These are phyloP conservation scores for Trachythela sp. DNA, from an alignment of 64 coral and sea anemone genomes.

Conservation along the genomic window DNA sequence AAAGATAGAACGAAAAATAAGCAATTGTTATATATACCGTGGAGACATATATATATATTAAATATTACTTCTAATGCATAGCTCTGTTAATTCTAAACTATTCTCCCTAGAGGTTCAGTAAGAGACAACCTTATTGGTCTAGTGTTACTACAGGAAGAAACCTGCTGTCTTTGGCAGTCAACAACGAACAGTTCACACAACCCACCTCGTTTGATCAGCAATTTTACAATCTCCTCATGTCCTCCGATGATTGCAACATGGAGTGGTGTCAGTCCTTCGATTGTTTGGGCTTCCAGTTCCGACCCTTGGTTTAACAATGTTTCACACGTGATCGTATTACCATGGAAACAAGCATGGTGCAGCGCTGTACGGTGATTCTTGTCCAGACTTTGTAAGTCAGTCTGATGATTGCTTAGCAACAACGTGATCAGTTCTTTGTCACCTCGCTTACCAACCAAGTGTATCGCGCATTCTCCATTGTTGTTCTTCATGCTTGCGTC, in stretches of 20 bases:
- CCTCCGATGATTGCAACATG: conserved; percentile 18
- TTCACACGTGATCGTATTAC: neutral
- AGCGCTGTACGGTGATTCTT: conserved; percentile 4
- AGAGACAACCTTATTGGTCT: too few species aligned
- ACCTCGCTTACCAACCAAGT: conserved; percentile 46
- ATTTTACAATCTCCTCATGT: neutral
- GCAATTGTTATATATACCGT: neutral
- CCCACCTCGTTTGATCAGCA: neutral
- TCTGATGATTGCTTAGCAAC: conserved; percentile 30
- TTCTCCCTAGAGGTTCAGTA: too few species aligned
- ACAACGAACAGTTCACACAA: neutral
- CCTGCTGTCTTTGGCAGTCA: neutral
- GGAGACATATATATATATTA: too few species aligned
- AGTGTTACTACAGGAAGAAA: too few species aligned
- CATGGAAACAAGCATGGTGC: conserved; percentile 12
- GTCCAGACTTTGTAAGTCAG: neutral
- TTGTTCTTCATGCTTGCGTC: conserved; percentile 9
- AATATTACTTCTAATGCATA: too few species aligned
- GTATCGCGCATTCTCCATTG: conserved; percentile 40
- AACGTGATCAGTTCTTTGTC: conserved; percentile 38
- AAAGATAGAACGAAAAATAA: too few species aligned
- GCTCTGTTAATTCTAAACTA: too few species aligned
- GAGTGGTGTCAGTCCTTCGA: conserved; percentile 28
- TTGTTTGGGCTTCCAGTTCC: neutral
- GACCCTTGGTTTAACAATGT: conserved; percentile 25